phyloP scores from a whole-genome alignment of 2,113 vertebrate species.

The Plectropomus leopardus region DNA sequence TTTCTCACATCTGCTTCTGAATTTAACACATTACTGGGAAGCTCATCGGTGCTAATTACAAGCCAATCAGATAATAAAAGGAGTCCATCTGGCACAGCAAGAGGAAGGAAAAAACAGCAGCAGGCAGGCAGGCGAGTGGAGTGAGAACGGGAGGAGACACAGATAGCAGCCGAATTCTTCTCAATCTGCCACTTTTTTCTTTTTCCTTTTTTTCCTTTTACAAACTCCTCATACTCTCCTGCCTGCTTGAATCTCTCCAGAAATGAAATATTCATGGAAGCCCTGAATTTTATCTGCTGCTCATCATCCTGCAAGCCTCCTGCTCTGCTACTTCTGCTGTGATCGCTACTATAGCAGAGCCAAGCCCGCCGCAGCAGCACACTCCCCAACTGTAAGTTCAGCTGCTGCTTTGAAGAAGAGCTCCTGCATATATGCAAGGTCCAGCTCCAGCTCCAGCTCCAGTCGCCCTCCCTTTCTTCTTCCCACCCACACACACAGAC shows the following conservation, averaged over 20 bases:
- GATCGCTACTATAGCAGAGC: background rate
- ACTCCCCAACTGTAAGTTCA: conserved; percentile 2
- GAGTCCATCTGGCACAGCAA: conserved; percentile 26
- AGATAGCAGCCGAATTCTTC: conserved; percentile 27
- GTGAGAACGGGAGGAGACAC: background rate
- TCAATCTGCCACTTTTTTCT: background rate
- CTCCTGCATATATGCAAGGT: background rate
- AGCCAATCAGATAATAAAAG: conserved; percentile 56
- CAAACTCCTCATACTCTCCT: conserved; percentile 30
- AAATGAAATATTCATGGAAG: conserved; percentile 76
- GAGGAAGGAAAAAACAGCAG: background rate
- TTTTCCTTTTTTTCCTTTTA: background rate
- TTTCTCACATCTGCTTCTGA: conserved; percentile 22
- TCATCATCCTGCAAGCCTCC: conserved; percentile 48
- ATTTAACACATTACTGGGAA: conserved; percentile 5
- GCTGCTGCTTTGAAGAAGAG: conserved; percentile 17
- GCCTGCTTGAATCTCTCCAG: conserved; percentile 41
- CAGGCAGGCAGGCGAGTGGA: background rate
- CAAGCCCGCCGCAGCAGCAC: background rate
- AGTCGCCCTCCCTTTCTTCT: background rate
- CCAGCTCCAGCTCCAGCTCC: background rate
- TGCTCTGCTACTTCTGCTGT: conserved; percentile 11
- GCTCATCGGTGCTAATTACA: conserved; percentile 54
- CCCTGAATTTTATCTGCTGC: conserved; percentile 64
- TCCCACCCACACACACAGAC: conserved; percentile 23